Evolutionary conservation across 2,797 vertebrate species (phyloP).

Genomic region (Crocidura indochinensis): DNA sequence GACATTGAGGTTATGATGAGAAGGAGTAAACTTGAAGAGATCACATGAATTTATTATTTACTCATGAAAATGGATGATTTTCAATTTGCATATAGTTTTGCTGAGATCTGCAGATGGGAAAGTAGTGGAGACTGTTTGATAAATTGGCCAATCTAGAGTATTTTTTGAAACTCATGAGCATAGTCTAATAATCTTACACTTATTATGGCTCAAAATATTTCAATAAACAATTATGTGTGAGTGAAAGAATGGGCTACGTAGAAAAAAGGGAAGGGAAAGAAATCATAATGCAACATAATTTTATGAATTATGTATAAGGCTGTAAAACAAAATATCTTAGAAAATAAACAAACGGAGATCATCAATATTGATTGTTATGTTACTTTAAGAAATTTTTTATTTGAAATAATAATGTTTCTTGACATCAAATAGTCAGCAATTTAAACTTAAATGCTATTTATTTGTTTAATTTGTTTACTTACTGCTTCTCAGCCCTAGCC

Average conservation of each 20-base stretch:
- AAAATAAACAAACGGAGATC: slow-evolving; percentile 31
- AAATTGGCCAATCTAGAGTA: slow-evolving; percentile 67
- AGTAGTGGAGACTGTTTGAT: slow-evolving; percentile 67
- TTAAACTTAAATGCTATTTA: slow-evolving; percentile 62
- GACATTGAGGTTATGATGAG: slow-evolving; percentile 26
- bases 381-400: slow-evolving; percentile 39
- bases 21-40: slow-evolving; percentile 34
- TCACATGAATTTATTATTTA: slow-evolving; percentile 70
- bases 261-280: not conserved
- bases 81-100: slow-evolving; percentile 69
- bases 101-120: slow-evolving; percentile 71
- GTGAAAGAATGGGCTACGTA: not conserved
- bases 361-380: not conserved
- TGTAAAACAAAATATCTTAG: not conserved
- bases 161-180: slow-evolving; percentile 50
- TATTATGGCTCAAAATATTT: slow-evolving; percentile 50
- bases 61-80: slow-evolving; percentile 75
- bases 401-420: slow-evolving; percentile 51
- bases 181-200: slow-evolving; percentile 52
- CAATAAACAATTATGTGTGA: slow-evolving; percentile 11
- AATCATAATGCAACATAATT: not conserved
- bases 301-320: slow-evolving; percentile 25
- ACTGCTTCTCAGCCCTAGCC: slow-evolving; percentile 24
- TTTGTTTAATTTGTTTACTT: slow-evolving; percentile 53
- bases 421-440: slow-evolving; percentile 27